Conservation (phyloP, 2,888 invertebrate species). For the Spialia ferax region DNA sequence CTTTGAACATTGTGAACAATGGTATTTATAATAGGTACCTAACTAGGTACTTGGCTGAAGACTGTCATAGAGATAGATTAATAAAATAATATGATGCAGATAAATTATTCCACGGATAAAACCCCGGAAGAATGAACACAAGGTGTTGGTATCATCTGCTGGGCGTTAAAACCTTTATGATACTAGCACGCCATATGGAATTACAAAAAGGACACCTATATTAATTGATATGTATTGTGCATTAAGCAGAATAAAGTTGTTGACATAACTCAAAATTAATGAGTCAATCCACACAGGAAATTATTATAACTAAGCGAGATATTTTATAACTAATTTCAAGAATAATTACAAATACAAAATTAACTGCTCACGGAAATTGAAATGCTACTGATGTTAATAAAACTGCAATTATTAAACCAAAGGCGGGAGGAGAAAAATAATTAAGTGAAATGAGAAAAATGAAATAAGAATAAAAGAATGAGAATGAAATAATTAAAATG, state of each 20-base stretch:
- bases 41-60: conserved; percentile 19
- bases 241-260: not conserved
- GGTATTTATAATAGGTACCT: conserved; percentile 33
- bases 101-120: conserved; percentile 70
- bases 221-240: not conserved
- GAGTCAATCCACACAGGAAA: not conserved
- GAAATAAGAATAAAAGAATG: too few relatives aligned
- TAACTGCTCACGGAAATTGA: too few relatives aligned
- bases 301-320: too few relatives aligned
- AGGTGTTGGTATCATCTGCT: conserved; percentile 77
- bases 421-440: too few relatives aligned
- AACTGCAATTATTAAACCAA: too few relatives aligned
- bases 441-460: too few relatives aligned
- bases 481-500: not conserved
- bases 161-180: conserved; percentile 52
- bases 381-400: too few relatives aligned
- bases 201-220: conserved; percentile 1
- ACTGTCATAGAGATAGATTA: conserved; percentile 45
- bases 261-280: not conserved
- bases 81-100: conserved; percentile 61
- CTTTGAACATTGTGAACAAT: conserved; percentile 22
- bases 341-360: too few relatives aligned
- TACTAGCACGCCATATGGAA: conserved; percentile 40
- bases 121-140: conserved; percentile 74
- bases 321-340: too few relatives aligned